A percentile compares a stretch with the other conserved stretches of the same genome.
phyloP scores from a whole-genome alignment of 2,113 vertebrate genomes.

The Tursiops truncatus region DNA sequence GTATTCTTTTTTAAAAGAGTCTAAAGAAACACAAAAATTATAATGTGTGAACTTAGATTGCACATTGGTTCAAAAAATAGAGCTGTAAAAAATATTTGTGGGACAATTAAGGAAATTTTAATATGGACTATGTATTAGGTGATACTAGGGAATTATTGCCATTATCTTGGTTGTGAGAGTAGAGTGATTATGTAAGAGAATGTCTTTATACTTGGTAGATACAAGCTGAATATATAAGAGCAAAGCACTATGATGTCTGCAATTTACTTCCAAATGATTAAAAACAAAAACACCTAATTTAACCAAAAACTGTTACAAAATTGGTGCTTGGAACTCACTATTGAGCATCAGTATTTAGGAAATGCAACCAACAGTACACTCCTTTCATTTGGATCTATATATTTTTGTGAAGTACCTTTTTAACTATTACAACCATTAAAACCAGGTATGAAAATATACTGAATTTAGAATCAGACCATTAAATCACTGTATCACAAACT shows the following conservation, averaged over 20 bases:
- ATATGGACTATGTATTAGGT: neutral
- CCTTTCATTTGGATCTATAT: neutral
- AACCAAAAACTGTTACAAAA: neutral
- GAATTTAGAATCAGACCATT: neutral
- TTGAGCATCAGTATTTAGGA: neutral
- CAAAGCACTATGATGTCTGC: neutral
- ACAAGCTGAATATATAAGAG: neutral
- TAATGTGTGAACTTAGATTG: neutral
- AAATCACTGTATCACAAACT: slow-evolving; percentile 1
- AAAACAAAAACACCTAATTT: neutral
- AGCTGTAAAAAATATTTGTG: neutral
- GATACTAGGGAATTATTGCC: neutral
- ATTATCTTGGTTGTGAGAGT: neutral
- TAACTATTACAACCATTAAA: neutral
- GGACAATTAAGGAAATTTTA: neutral
- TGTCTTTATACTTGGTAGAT: neutral
- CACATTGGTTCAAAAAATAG: neutral
- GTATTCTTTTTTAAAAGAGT: neutral
- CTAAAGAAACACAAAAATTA: neutral
- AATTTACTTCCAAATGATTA: slow-evolving; percentile 32
- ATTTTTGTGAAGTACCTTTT: slow-evolving; percentile 13
- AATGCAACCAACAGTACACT: neutral
- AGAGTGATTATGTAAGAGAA: neutral
- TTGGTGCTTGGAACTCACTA: neutral
- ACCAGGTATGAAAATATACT: neutral